Evolutionary conservation across 2,797 vertebrate species (phyloP), one percentile per base, ranked within the genome.

Genomic region (Diplodus puntazzo): DNA sequence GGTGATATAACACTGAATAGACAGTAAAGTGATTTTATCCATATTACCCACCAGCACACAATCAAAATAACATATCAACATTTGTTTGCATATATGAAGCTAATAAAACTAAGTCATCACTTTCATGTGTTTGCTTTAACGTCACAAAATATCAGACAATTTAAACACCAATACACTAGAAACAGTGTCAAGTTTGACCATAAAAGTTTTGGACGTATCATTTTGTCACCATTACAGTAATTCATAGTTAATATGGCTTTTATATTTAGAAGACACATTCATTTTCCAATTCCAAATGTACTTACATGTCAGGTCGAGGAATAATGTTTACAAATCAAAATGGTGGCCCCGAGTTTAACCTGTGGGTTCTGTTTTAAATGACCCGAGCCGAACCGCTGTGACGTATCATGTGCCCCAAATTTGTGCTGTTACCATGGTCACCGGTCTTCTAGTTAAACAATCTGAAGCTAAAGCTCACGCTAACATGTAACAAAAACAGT

Each of bases 401-500:
- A 57, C 53, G 13, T 60, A 17, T 23, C 13, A 34, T 17, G 5
- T 11, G 18, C 12, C 10, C 3, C 5, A 34, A 17, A 1, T 46
- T 16, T 58, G 4, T n/a, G 10, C 18, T 39, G 52, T 70, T 64
- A 43, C 21, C 67, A 45, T 58, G 53, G 46, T 54, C 12, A 70
- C 43, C 14, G 5, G 16, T 6, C 2, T 46, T 14, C 39, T 2
- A 11, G 10, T 23, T 17, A 30, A 17, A 1, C 20, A 27, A 2
- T 21, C 43, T 4, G 6, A 20, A 20, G 21, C 3, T 20, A 50
- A 21, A 4, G 12, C 34, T 10, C 0, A 3, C 7, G 0, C 20
- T 18, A 1, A 49, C 21, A 39, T 64, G 61, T 5, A 42, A 21
- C 2, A 43, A 43, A 30, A 25, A 73, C 16, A 25, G 9, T 17